Conservation (phyloP, 2,888 invertebrate genomes). For the Cactoblastis cactorum region DNA sequence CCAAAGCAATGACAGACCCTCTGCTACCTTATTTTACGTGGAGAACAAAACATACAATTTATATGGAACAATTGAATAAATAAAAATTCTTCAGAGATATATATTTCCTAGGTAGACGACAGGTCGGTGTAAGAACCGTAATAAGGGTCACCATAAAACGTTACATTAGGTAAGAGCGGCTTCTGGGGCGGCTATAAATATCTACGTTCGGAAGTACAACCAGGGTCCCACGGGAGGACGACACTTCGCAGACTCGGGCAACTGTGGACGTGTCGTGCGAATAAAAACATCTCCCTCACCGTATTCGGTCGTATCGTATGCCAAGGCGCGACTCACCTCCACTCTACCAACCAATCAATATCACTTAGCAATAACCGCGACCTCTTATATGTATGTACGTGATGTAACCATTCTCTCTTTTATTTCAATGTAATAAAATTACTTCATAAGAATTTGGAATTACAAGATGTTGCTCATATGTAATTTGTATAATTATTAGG, state of each 20-base stretch:
- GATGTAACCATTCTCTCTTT: slow-evolving; percentile 47
- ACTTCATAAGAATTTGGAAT: slow-evolving; percentile 27
- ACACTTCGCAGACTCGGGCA: slow-evolving; percentile 60
- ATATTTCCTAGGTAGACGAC: slow-evolving; percentile 44
- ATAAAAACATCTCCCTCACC: slow-evolving; percentile 71
- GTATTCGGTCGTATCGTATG: slow-evolving; percentile 34
- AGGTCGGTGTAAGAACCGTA: slow-evolving; percentile 64
- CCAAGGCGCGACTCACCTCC: slow-evolving; percentile 39
- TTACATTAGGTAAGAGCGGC: slow-evolving; percentile 78
- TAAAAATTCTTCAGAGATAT: slow-evolving; percentile 45
- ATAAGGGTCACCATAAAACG: slow-evolving; percentile 78
- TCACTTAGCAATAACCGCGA: slow-evolving; percentile 64
- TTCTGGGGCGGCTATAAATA: slow-evolving; percentile 78
- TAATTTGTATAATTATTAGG: too few species aligned
- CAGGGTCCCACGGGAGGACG: slow-evolving; percentile 73
- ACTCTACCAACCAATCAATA: slow-evolving; percentile 67
- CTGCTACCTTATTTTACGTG: slow-evolving; percentile 31
- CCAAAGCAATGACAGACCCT: slow-evolving; percentile 30
- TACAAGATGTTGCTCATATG: too few species aligned
- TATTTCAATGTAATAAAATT: slow-evolving; percentile 42
- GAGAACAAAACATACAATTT: slow-evolving; percentile 35
- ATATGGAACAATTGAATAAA: slow-evolving; percentile 51
- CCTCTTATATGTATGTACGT: slow-evolving; percentile 42
- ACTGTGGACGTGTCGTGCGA: slow-evolving; percentile 71
- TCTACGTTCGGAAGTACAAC: slow-evolving; percentile 77